These are phyloP conservation scores for Gymnobelideus leadbeateri DNA, from an alignment of 2,113 vertebrate species.

Conservation along the genomic window DNA sequence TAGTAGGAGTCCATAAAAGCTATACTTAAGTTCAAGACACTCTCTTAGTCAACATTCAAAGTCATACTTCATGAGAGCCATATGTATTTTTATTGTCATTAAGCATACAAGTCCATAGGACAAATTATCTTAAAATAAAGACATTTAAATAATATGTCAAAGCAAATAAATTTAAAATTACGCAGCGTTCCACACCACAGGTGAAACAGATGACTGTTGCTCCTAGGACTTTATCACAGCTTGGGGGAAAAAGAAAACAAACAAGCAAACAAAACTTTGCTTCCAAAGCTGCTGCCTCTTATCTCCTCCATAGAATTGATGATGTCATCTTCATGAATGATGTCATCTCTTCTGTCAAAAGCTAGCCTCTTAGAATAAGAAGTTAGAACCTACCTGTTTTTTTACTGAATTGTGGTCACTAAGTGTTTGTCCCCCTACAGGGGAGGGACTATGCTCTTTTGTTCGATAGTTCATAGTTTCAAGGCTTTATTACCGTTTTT, in stretches of 20 bases:
- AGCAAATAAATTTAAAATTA: not conserved
- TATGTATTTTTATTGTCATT: not conserved
- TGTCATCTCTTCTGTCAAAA: not conserved
- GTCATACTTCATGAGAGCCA: not conserved
- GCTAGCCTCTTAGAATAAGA: not conserved
- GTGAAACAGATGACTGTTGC: not conserved
- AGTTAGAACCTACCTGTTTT: not conserved
- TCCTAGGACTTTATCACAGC: not conserved
- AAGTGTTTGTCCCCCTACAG: not conserved
- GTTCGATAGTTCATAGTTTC: not conserved
- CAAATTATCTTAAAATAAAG: not conserved
- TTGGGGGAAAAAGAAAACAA: too few species aligned
- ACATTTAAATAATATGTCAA: not conserved
- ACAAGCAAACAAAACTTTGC: not conserved
- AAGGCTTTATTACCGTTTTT: not conserved
- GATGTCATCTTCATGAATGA: not conserved
- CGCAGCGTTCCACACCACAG: not conserved
- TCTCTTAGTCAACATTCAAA: not conserved
- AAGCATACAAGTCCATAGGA: not conserved
- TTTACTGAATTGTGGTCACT: not conserved
- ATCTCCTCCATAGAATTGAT: not conserved
- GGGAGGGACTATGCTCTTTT: not conserved
- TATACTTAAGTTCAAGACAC: not conserved
- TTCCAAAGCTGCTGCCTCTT: not conserved
- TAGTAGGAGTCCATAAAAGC: not conserved